Evolutionary conservation across 2,113 vertebrate species (phyloP).

Genomic region (Chiloscyllium plagiosum): DNA sequence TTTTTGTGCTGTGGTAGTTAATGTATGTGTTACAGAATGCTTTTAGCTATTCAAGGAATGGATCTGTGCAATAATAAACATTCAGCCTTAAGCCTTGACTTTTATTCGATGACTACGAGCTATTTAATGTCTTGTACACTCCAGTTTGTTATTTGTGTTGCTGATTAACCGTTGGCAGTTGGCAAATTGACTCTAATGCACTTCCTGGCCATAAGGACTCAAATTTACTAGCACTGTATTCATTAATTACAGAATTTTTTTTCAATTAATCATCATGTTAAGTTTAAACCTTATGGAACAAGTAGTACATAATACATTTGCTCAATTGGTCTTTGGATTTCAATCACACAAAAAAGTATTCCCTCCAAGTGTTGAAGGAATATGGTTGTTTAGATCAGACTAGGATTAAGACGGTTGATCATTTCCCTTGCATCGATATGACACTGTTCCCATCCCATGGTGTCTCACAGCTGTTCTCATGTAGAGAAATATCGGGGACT

Average conservation of each 20-base stretch:
- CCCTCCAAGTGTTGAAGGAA: background rate
- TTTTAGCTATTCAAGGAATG: background rate
- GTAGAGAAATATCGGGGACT: background rate
- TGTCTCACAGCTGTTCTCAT: background rate
- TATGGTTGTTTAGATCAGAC: background rate
- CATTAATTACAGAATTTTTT: constrained; percentile 30
- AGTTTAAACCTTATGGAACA: background rate
- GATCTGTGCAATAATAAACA: background rate
- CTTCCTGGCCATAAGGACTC: constrained; percentile 24
- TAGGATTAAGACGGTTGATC: background rate
- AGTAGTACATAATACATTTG: background rate
- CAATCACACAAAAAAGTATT: background rate
- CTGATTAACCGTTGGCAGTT: constrained; percentile 20
- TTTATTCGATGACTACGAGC: background rate
- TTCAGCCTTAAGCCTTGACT: background rate
- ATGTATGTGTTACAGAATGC: background rate
- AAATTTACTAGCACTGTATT: background rate
- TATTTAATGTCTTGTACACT: background rate
- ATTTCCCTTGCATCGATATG: background rate
- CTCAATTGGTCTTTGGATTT: background rate
- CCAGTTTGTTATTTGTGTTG: background rate
- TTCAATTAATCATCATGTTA: constrained; percentile 21
- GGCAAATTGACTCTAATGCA: constrained; percentile 32
- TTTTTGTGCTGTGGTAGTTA: background rate
- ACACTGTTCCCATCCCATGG: background rate